A percentile compares a stretch with the other conserved stretches of the same genome.
Evolutionary conservation across 2,113 vertebrate species (phyloP).

Genomic region (Lichenostomus cassidix): DNA sequence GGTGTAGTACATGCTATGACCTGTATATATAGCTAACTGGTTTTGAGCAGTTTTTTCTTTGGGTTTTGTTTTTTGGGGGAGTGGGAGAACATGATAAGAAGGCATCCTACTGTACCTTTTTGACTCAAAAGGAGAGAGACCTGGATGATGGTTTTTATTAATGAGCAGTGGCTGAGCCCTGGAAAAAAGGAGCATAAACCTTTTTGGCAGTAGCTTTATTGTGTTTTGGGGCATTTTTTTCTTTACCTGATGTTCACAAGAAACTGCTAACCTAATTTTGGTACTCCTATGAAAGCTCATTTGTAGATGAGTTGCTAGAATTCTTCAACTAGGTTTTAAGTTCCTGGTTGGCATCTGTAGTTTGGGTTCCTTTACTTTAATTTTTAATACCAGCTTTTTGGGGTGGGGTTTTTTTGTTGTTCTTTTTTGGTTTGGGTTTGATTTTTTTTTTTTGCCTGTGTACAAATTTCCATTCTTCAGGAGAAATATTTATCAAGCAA

Average conservation of each 20-base stretch:
- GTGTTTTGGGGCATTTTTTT: background rate
- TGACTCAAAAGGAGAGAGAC: background rate
- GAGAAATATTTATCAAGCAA: background rate
- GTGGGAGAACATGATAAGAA: background rate
- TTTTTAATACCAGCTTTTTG: background rate
- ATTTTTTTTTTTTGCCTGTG: background rate
- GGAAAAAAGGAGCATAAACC: background rate
- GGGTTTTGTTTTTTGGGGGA: background rate
- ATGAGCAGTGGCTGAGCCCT: background rate
- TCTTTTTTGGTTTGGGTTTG: too few relatives aligned
- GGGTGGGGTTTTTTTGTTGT: too few relatives aligned
- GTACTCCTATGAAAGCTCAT: background rate
- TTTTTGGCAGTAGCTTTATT: background rate
- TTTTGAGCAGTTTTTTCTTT: background rate
- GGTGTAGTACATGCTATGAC: background rate
- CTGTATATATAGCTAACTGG: background rate
- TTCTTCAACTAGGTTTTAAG: background rate
- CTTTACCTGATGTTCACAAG: background rate
- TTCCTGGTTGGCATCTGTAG: background rate
- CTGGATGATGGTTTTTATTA: background rate
- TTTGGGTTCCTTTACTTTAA: background rate
- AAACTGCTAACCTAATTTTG: conserved; percentile 16
- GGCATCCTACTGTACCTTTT: background rate
- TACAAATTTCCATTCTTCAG: background rate
- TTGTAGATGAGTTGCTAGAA: background rate